Evolutionary conservation across 2,113 vertebrate genomes (phyloP).

Genomic region (Burhinus bistriatus): DNA sequence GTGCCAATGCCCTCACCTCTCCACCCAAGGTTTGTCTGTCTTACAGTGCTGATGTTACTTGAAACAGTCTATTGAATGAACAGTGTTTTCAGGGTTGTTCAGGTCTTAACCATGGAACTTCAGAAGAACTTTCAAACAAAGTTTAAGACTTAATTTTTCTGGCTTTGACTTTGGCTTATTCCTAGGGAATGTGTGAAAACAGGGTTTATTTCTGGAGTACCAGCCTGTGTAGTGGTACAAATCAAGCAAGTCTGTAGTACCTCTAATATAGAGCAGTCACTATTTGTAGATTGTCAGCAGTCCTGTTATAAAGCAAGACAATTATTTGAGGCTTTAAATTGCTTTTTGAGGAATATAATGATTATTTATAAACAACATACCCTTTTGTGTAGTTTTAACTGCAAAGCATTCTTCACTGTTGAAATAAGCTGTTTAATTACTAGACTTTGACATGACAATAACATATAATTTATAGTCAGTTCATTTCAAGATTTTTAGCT

Average conservation of each 20-base stretch:
- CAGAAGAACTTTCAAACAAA: neutral
- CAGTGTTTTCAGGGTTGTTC: neutral
- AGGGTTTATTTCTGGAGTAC: neutral
- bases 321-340: neutral
- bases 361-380: neutral
- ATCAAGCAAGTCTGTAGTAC: neutral
- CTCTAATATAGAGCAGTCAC: neutral
- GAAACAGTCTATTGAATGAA: neutral
- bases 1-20: constrained; percentile 92
- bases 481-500: neutral
- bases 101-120: neutral
- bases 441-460: neutral
- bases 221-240: neutral
- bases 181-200: neutral
- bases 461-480: neutral
- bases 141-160: neutral
- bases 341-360: neutral
- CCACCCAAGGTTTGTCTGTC: constrained; percentile 89
- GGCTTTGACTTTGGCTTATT: neutral
- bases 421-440: neutral
- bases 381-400: neutral
- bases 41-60: neutral
- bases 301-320: neutral
- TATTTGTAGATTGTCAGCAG: neutral
- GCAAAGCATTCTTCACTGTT: neutral